phyloP scores from a whole-genome alignment of 2,113 vertebrate genomes.

The Urocitellus parryii region DNA sequence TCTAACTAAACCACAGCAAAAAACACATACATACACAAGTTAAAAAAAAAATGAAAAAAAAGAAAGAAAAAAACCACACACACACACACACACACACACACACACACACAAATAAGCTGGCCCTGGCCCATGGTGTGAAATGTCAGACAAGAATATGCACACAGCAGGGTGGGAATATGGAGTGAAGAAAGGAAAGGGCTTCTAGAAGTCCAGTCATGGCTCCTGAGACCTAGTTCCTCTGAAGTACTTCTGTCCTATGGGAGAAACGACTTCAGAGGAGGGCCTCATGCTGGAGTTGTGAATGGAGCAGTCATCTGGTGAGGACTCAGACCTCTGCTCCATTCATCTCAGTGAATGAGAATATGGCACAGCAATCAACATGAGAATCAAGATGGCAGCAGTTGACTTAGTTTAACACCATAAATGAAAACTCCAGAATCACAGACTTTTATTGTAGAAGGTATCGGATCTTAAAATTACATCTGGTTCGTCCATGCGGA shows the following conservation, averaged over 20 bases:
- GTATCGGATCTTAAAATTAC: neutral
- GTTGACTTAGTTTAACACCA: neutral
- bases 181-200: neutral
- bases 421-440: neutral
- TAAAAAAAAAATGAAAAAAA: neutral
- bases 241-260: neutral
- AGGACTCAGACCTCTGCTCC: neutral
- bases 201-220: neutral
- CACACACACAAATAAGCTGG: neutral
- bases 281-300: neutral
- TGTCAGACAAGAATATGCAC: neutral
- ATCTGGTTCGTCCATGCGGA: neutral
- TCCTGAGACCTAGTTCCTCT: neutral
- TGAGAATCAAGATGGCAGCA: neutral
- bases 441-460: neutral
- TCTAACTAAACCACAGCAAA: constrained; percentile 27
- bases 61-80: no score
- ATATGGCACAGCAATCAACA: neutral
- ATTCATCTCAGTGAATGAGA: neutral
- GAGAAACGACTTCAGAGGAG: neutral
- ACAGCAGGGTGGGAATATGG: neutral
- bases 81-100: no score
- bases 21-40: constrained; percentile 22
- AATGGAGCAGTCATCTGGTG: neutral
- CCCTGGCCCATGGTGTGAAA: constrained; percentile 2